Percentiles rank a stretch among this genome's conserved stretches.
Evolutionary conservation across 2,888 invertebrate genomes (phyloP).

Genomic region (Chesias legatella): DNA sequence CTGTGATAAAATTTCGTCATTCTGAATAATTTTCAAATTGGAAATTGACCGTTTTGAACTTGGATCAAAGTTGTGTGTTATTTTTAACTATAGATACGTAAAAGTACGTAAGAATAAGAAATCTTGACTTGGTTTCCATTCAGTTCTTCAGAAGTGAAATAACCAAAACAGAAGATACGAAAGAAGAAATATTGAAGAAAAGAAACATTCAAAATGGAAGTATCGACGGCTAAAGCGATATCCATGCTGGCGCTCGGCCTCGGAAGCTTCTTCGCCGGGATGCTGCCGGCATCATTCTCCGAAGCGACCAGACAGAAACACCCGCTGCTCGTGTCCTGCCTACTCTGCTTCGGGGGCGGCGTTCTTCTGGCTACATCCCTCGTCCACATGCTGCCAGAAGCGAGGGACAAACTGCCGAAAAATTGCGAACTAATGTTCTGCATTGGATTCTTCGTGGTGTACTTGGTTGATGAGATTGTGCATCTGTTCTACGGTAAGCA

Average conservation of each 20-base stretch:
- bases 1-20: too few relatives aligned
- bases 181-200: neutral
- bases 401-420: slow-evolving; percentile 79
- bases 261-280: slow-evolving; percentile 85
- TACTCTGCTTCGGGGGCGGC: slow-evolving; percentile 90
- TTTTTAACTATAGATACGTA: too few relatives aligned
- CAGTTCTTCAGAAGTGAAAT: too few relatives aligned
- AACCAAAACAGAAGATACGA: too few relatives aligned
- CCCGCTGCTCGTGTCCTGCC: slow-evolving; percentile 83
- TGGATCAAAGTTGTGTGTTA: too few relatives aligned
- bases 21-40: too few relatives aligned
- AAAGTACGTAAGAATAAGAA: too few relatives aligned
- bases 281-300: slow-evolving; percentile 84
- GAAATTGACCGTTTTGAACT: too few relatives aligned
- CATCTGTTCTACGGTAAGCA: slow-evolving; percentile 81
- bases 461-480: slow-evolving; percentile 86
- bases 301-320: slow-evolving; percentile 77
- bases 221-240: slow-evolving; percentile 81
- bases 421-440: slow-evolving; percentile 84
- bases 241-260: slow-evolving; percentile 84
- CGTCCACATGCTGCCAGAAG: slow-evolving; percentile 91
- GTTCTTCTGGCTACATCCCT: slow-evolving; percentile 88
- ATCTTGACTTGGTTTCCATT: too few relatives aligned
- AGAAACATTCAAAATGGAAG: slow-evolving; percentile 56
- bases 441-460: slow-evolving; percentile 85